These are phyloP conservation scores for Pomacea maculata DNA, from an alignment of 1,140 invertebrate genomes.

Conservation along the genomic window DNA sequence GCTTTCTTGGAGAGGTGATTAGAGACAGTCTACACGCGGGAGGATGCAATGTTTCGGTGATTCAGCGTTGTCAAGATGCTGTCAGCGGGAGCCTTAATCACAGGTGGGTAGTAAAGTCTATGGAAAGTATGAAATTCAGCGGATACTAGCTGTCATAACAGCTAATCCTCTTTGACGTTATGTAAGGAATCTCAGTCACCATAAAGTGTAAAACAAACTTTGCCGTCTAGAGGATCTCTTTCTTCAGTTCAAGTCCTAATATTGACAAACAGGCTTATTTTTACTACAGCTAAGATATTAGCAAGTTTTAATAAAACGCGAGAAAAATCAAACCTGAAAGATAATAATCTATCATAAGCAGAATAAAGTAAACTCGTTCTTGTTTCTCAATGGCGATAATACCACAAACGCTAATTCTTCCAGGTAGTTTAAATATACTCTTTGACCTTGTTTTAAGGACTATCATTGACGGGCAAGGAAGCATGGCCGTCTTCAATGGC, in stretches of 20 bases:
- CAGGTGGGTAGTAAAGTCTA: conserved; percentile 21
- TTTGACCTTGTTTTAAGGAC: conserved; percentile 24
- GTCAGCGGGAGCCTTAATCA: conserved; percentile 30
- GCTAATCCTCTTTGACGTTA: too few species aligned
- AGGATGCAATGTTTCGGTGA: conserved; percentile 32
- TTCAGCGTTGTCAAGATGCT: conserved; percentile 37
- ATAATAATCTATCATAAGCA: too few species aligned
- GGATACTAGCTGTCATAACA: neutral
- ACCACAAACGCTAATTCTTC: too few species aligned
- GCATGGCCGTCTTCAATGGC: conserved; percentile 48
- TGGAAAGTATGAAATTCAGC: neutral
- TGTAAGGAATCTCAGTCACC: too few species aligned
- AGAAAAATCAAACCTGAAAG: too few species aligned
- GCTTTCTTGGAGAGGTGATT: conserved; percentile 13
- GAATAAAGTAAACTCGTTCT: neutral
- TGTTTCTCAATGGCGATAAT: neutral
- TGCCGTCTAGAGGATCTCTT: too few species aligned
- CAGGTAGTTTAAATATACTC: too few species aligned
- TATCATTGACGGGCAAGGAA: conserved; percentile 41
- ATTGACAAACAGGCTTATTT: too few species aligned
- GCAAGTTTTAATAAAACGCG: too few species aligned
- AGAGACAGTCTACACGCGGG: conserved; percentile 20
- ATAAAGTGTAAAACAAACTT: too few species aligned
- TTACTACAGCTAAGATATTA: too few species aligned
- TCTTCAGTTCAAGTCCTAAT: too few species aligned